Percentiles rank a stretch among this genome's conserved stretches.
Conservation (phyloP, 2,113 vertebrate species). For the Pollimyrus isidori region DNA sequence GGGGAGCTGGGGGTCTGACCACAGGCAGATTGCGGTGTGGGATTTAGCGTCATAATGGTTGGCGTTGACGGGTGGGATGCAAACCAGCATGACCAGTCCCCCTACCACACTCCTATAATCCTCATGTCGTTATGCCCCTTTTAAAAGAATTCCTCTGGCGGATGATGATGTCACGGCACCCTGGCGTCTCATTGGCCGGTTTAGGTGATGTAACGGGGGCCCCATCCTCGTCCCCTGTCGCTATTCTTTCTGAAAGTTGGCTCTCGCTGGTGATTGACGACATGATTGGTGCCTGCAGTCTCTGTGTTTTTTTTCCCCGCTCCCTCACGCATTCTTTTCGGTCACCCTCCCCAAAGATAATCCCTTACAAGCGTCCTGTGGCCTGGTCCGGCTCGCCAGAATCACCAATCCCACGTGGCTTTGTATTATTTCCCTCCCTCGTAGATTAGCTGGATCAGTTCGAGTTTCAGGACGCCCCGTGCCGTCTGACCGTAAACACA, state of each 20-base stretch:
- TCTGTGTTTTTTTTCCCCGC: not conserved
- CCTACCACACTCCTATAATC: conserved; percentile 37
- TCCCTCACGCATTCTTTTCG: conserved; percentile 37
- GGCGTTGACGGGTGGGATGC: not conserved
- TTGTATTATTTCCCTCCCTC: conserved; percentile 26
- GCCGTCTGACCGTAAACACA: conserved; percentile 27
- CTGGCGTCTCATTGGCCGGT: conserved; percentile 41
- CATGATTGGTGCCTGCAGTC: not conserved
- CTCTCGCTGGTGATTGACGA: not conserved
- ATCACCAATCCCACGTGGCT: conserved; percentile 54
- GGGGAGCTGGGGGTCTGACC: not conserved
- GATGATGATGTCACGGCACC: conserved; percentile 60
- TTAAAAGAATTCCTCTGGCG: conserved; percentile 61
- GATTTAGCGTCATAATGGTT: not conserved
- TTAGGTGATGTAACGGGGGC: conserved; percentile 29
- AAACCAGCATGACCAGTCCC: conserved; percentile 22
- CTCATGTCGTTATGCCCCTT: conserved; percentile 48
- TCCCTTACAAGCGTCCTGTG: conserved; percentile 56
- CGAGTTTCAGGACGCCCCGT: conserved; percentile 49
- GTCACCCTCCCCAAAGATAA: conserved; percentile 45
- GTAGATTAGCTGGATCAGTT: conserved; percentile 61
- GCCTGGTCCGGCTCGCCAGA: conserved; percentile 48
- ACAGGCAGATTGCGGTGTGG: not conserved
- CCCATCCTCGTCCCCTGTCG: conserved; percentile 18
- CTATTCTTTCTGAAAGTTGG: not conserved